These are phyloP conservation scores for Urechis unicinctus DNA, from an alignment of 2,888 invertebrate genomes.

Conservation along the genomic window DNA sequence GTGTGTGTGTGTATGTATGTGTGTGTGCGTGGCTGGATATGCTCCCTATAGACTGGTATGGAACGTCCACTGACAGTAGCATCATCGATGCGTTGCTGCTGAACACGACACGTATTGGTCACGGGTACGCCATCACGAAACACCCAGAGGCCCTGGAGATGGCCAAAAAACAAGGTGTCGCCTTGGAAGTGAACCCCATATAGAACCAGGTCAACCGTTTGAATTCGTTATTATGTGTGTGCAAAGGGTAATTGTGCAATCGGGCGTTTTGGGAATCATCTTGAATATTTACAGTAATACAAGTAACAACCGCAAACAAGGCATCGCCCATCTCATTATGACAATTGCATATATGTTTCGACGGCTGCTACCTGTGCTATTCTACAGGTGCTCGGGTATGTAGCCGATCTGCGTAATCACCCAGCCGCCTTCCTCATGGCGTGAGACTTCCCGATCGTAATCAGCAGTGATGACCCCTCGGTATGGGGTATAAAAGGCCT, in stretches of 20 bases:
- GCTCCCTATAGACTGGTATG: slow-evolving; percentile 36
- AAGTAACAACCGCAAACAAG: no score
- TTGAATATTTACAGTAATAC: no score
- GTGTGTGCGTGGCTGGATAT: no score
- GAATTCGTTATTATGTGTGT: no score
- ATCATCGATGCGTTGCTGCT: slow-evolving; percentile 40
- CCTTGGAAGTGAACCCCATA: slow-evolving; percentile 43
- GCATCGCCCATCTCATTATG: no score
- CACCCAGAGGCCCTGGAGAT: slow-evolving; percentile 32
- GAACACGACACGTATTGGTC: slow-evolving; percentile 39
- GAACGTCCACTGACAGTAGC: slow-evolving; percentile 30
- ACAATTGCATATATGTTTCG: no score
- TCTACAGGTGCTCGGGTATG: slow-evolving; percentile 33
- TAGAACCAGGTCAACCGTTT: slow-evolving; percentile 47
- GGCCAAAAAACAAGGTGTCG: slow-evolving; percentile 25
- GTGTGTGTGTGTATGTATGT: no score
- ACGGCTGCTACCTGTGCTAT: no score
- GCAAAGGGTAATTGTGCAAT: no score
- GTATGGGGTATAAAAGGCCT: slow-evolving; percentile 37
- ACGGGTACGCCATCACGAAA: slow-evolving; percentile 40
- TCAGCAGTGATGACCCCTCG: slow-evolving; percentile 42
- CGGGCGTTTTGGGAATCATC: no score
- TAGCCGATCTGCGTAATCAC: slow-evolving; percentile 40
- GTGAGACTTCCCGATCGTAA: slow-evolving; percentile 32
- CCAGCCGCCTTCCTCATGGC: slow-evolving; percentile 34